Evolutionary conservation across 1,140 invertebrate species (phyloP), one percentile per base, ranked within the genome.

Genomic region (Mya arenaria): DNA sequence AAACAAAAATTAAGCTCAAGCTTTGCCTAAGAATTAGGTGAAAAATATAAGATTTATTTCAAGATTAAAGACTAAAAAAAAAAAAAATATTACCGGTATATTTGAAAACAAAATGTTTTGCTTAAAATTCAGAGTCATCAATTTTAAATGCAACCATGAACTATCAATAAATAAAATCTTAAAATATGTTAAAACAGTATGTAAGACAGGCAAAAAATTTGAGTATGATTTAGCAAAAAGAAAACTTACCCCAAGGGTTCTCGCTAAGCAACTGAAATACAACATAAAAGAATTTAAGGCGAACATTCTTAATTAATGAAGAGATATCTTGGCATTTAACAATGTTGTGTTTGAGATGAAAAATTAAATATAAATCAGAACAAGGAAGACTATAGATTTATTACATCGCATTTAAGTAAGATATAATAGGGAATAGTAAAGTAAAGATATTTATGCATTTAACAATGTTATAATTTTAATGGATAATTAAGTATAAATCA

Each of bases 211-310:
- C n/a, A n/a, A n/a, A n/a, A n/a, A n/a, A n/a, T n/a, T n/a, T n/a
- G n/a, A n/a, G n/a, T n/a, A n/a, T n/a, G n/a, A 17, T 48, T 63
- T 32, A 60, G 25, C 48, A 25, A 15, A 79, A 37, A 34, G n/a
- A 1, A 39, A 32, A 39, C 82, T 83, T 71, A 83, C 82, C 65
- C 82, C 82, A 58, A 83, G 65, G 25, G 74, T 68, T 72, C 82
- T 68, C 25, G 82, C 66, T 41, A 83, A 48, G 36, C 82, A 83
- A 23, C 82, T 83, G 66, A 25, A 83, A 75, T 32, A n/a, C 25
- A 56, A 52, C 55, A 32, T 13, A 28, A 8, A 17, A n/a, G 10
- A 25, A 4, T 68, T 13, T 8, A 68, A n/a, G 19, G 25, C 25
- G 17, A 8, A 44, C 39, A 41, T 68, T 8, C 4, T 39, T 41